Base-by-base conservation (phyloP, 2,888 invertebrate species). In the Euclidia mi region DNA sequence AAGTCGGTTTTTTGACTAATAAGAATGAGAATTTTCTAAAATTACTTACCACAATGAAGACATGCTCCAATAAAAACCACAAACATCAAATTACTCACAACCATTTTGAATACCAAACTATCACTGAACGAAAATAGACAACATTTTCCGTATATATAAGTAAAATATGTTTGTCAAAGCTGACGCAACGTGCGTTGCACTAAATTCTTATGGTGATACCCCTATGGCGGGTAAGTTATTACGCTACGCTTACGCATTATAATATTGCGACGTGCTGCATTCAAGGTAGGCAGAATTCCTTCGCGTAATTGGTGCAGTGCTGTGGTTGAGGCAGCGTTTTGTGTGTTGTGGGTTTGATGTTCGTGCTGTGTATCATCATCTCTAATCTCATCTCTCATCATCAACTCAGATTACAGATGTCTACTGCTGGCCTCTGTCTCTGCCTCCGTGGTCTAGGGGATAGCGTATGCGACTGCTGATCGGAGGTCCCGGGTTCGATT, bases 121-220 rank as follows among this genome's bases (percentile, higher is more conserved):
- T 38, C 6, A 74, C 67, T 70, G 45, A 61, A 51, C 47, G 56
- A 48, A 55, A 43, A 58, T 31, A 35, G 37, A 18, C 28, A 60
- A 53, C n/a, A 41, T 37, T 38, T 1, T 41, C 20, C 32, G 37
- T 25, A 57, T 71, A 51, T 65, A 74, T 71, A 73, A 47, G 10
- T 7, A 20, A n/a, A 40, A 18, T 37, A 40, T 58, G 10, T 3
- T 58, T 25, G 32, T 34, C 9, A 10, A 38, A 42, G 48, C 57
- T 78, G 71, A 76, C 72, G 74, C 68, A 76, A 68, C 66, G 53
- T 41, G 55, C 61, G 68, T 44, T 82, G 85, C 34, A 56, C 85
- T 84, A 84, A 83, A 85, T 85, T 84, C 59, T 72, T 79, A 81
- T 81, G 83, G 20, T 75, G 80, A 84, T 81, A 83, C 84, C 85